Base-by-base conservation (phyloP, 2,797 vertebrate species). In the Poecilia gillii region DNA sequence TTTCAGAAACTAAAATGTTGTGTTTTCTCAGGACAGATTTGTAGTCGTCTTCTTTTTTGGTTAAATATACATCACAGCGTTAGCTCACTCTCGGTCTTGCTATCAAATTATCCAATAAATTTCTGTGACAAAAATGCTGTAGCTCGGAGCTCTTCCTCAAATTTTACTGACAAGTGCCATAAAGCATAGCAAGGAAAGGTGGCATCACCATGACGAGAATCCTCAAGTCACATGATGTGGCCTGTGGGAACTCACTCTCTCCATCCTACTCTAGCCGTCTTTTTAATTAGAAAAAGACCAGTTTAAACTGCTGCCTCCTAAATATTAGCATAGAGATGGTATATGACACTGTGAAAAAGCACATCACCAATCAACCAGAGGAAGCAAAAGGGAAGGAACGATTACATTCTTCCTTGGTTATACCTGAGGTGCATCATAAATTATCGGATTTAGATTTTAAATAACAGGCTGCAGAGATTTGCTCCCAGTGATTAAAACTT, bases 401-500 rank as follows among this genome's bases (percentile, higher is more conserved):
- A 43, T 46, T 46, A 46, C 45, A 45, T 18, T 1, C 20, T 71
- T 45, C 7, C 8, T 53, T 6, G 66, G 8, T 72, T 39, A 23
- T 64, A 82, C 62, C 74, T 78, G 36, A 74, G 36, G 36, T 3
- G 8, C 45, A 23, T 77, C 25, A 79, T 76, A 76, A 81, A 81
- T 78, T 41, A 74, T 79, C 16, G 13, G 43, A 64, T 64, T 64
- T 36, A 47, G 36, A 64, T 81, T 82, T 51, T 0, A 80, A 74
- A 78, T 70, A 25, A 82, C 41, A 82, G 66, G n/a, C 46, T 72
- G 12, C 62, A 23, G 39, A 75, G 81, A 77, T 79, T 72, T 79
- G 33, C 66, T 83, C 46, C 41, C 16, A 81, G 62, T 80, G 74
- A 78, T 75, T 80, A 49, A 81, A 81, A 81, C 23, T 71, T 75